Evolutionary conservation across 2,888 invertebrate genomes (phyloP), one percentile per base, ranked within the genome.

Genomic region (Cosmia trapezina): DNA sequence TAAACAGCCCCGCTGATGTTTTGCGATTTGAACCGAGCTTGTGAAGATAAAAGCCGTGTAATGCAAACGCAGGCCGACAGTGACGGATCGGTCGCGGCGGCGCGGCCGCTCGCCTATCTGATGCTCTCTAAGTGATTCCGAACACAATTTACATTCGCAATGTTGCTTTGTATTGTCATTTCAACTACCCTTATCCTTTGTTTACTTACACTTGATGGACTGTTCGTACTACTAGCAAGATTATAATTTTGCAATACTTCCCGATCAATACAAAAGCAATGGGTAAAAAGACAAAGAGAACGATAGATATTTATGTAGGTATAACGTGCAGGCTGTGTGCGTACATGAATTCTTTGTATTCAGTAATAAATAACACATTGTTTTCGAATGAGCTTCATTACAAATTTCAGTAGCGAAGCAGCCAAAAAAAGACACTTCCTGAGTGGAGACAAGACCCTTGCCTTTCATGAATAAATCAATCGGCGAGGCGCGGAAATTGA

Each of bases 401-500:
- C 94, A 94, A 95, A 95, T 95, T 95, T 95, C 93, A 95, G 94
- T 89, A 86, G 88, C 91, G 90, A 89, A 88, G 85, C 84, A 85
- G 83, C 91, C 93, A 91, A 95, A 96, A 96, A 95, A 95, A 94
- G 90, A 86, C 91, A 94, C 94, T 96, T 96, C 96, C 95, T 95
- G 94, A 94, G 94, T 93, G 91, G 92, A 93, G 91, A 92, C 93
- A 93, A 91, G 91, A 89, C 88, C 83, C 81, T 85, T 80, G 88
- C 87, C 91, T 92, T 94, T 95, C 95, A 96, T 96, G 96, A 96
- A 96, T 96, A 96, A 96, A 96, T 95, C 95, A 95, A 94, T 94
- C 91, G 91, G 79, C 83, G 91, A 95, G 94, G 95, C 96, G 96
- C 94, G 96, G 96, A 96, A 95, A 96, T 96, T 96, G 95, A 96